phyloP scores from a whole-genome alignment of 2,113 vertebrate genomes.

The Ophthalmolycus amberensis region DNA sequence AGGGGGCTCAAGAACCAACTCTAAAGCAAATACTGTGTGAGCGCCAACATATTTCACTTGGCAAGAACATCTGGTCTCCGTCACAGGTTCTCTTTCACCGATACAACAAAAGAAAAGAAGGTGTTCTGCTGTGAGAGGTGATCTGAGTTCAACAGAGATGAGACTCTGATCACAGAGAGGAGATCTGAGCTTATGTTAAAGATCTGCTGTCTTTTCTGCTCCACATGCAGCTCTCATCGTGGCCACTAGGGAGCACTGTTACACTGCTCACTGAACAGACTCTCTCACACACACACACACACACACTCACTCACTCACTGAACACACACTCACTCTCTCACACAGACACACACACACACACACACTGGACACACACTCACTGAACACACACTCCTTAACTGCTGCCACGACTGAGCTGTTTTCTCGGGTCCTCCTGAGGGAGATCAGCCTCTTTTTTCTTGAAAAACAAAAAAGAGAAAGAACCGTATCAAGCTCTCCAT shows the following conservation, averaged over 20 bases:
- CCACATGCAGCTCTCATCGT: not conserved
- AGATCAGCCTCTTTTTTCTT: too few species aligned
- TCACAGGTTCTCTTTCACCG: conserved; percentile 27
- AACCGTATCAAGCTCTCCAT: conserved; percentile 53
- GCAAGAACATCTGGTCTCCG: conserved; percentile 55
- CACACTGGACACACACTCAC: conserved; percentile 1
- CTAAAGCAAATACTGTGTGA: conserved; percentile 62
- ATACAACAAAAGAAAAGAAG: not conserved
- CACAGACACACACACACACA: not conserved
- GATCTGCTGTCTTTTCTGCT: not conserved
- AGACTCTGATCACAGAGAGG: conserved; percentile 7
- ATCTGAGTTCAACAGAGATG: conserved; percentile 3
- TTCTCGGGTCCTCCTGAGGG: conserved; percentile 71
- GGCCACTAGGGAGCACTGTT: conserved; percentile 65
- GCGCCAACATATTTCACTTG: conserved; percentile 59
- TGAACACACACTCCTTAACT: conserved; percentile 34
- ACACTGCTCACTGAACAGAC: conserved; percentile 20
- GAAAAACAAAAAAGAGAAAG: not conserved
- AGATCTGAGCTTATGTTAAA: not conserved
- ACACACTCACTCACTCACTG: not conserved
- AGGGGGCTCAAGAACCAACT: conserved; percentile 44
- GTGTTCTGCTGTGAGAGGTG: conserved; percentile 1
- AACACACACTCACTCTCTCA: not conserved
- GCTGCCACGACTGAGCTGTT: conserved; percentile 76
- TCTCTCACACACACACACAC: too few species aligned